Percentiles rank a stretch among this genome's conserved stretches.
phyloP scores from a whole-genome alignment of 2,797 vertebrate genomes.

The Pseudotriccus pelzelni region DNA sequence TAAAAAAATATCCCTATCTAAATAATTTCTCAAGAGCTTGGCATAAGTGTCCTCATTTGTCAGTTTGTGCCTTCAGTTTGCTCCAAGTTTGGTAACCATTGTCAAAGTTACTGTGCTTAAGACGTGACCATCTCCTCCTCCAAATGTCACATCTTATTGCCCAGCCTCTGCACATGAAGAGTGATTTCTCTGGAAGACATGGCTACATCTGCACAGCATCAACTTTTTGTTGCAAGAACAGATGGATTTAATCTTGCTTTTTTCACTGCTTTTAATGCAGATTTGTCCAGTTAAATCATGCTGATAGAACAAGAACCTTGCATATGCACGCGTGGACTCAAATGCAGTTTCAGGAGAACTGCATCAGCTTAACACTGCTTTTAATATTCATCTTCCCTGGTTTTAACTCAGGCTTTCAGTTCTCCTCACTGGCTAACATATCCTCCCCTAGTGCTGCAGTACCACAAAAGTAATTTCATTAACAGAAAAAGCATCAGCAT shows the following conservation, averaged over 20 bases:
- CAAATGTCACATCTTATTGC: not conserved
- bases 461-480: not conserved
- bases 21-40: not conserved
- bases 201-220: not conserved
- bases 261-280: not conserved
- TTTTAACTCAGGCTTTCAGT: not conserved
- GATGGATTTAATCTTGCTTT: not conserved
- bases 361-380: not conserved
- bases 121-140: not conserved
- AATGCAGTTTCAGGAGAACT: not conserved
- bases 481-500: not conserved
- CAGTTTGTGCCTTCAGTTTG: not conserved
- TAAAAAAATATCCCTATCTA: not conserved
- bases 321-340: rapidly evolving
- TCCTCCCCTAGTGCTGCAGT: not conserved
- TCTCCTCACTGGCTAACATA: not conserved
- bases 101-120: not conserved
- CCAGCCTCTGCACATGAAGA: rapidly evolving
- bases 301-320: not conserved
- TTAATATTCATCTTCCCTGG: not conserved
- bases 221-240: not conserved
- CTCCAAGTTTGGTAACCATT: not conserved
- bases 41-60: not conserved
- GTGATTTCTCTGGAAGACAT: rapidly evolving
- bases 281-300: not conserved